Base-by-base conservation (phyloP, 2,888 invertebrate genomes). In the Philaethria dido region DNA sequence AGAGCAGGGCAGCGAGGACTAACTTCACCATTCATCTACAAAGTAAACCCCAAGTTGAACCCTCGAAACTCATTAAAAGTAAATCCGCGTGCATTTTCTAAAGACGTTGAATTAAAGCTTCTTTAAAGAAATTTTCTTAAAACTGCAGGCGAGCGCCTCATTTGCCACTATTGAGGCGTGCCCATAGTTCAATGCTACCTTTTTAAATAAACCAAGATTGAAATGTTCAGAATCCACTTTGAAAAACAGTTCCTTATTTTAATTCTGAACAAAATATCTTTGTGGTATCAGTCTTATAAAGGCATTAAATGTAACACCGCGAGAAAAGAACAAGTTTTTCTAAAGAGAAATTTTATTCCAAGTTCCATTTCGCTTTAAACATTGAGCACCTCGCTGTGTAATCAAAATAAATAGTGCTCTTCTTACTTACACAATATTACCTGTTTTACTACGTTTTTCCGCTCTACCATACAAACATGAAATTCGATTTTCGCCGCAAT, bases 61-160 rank as follows among this genome's bases (percentile, higher is more conserved):
- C 84, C 85, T 85, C 83, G 82, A 86, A 91, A 91, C 89, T 92
- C 91, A 92, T 92, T 92, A 92, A 92, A 92, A 91, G 88, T 88
- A 89, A 90, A 92, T 90, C 89, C 86, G 81, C 83, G 77, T 84
- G 90, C 88, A 88, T 87, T 90, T 90, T 90, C 88, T 84, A 88
- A 88, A 90, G 92, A 89, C 88, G 87, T 75, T 86, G 89, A 89
- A 88, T 90, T 88, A 88, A 87, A 81, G 83, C 83, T 86, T 85
- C 85, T 84, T 86, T 77, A 74, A 83, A 85, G 86, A 86, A 86
- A 86, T 86, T 86, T 88, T 82, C 88, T 89, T 88, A 87, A 88
- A 87, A 86, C 86, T 87, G 84, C 81, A 78, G 83, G 83, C 83
- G 80, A 83, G 79, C 83, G 90, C 87, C 88, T 91, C 89, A 89